Conservation (phyloP, 2,113 vertebrate genomes). For the Pionites leucogaster region DNA sequence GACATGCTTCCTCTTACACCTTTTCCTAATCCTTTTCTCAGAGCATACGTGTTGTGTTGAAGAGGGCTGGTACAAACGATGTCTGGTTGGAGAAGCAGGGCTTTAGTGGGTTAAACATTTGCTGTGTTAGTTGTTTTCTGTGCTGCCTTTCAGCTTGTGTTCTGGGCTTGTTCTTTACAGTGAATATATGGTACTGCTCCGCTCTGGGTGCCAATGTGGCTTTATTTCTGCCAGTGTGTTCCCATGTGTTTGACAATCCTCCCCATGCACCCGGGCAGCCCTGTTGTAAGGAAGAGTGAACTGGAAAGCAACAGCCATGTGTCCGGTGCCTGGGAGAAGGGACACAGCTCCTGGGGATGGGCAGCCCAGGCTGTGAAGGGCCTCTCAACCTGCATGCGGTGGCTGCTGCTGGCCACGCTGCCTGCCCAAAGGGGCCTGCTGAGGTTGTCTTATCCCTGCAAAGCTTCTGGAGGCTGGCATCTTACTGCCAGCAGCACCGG, state of each 20-base stretch:
- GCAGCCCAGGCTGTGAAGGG: rapidly evolving
- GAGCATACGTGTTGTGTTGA: rapidly evolving
- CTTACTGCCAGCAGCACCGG: neutral
- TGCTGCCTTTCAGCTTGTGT: neutral
- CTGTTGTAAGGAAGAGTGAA: rapidly evolving
- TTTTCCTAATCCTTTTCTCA: neutral
- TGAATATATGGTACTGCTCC: neutral
- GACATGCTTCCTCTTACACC: neutral
- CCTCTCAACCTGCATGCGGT: rapidly evolving
- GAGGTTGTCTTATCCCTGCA: neutral
- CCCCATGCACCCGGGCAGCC: rapidly evolving
- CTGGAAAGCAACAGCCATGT: rapidly evolving
- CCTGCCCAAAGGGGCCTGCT: neutral
- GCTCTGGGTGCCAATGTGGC: neutral
- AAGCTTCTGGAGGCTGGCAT: neutral
- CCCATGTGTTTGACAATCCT: rapidly evolving
- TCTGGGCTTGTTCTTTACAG: neutral
- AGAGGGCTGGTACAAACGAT: neutral
- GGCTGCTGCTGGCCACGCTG: neutral
- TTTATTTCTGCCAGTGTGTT: neutral
- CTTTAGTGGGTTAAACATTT: neutral
- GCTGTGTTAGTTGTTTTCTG: neutral
- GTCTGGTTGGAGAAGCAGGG: neutral
- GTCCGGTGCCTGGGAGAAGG: neutral
- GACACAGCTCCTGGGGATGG: neutral